These are phyloP conservation scores for Schrankia costaestrigalis DNA, from an alignment of 2,888 invertebrate genomes.

Conservation along the genomic window DNA sequence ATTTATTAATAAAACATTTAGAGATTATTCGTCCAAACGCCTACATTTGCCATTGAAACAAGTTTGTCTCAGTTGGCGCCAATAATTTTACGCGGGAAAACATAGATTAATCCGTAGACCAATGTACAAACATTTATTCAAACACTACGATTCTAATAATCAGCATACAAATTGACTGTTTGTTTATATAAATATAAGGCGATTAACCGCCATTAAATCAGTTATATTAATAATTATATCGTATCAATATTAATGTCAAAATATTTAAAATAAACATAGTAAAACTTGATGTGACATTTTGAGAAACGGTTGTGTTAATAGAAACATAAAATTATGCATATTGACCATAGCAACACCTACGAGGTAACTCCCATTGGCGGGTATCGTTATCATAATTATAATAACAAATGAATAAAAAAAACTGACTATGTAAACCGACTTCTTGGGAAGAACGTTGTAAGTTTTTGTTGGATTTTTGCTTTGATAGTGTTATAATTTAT, in stretches of 20 bases:
- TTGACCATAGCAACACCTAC: slow-evolving; percentile 41
- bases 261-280: slow-evolving; percentile 14
- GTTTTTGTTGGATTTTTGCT: too few relatives aligned
- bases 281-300: slow-evolving; percentile 14
- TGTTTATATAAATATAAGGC: slow-evolving; percentile 6
- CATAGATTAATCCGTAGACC: background rate
- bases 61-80: slow-evolving; percentile 4
- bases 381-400: slow-evolving; percentile 31
- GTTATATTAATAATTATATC: slow-evolving; percentile 13
- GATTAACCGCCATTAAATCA: slow-evolving; percentile 9
- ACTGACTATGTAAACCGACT: too few relatives aligned
- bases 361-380: slow-evolving; percentile 25
- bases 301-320: slow-evolving; percentile 30
- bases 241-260: slow-evolving; percentile 18
- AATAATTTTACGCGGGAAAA: slow-evolving; percentile 30
- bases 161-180: slow-evolving; percentile 7
- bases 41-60: slow-evolving; percentile 7
- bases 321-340: slow-evolving; percentile 55
- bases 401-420: slow-evolving; percentile 29
- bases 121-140: background rate
- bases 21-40: slow-evolving; percentile 7
- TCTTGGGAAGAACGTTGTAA: too few relatives aligned
- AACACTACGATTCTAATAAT: background rate
- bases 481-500: too few relatives aligned
- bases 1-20: slow-evolving; percentile 9